Conservation (phyloP, 1,140 invertebrate genomes). For the Drosophila chauvacae region DNA sequence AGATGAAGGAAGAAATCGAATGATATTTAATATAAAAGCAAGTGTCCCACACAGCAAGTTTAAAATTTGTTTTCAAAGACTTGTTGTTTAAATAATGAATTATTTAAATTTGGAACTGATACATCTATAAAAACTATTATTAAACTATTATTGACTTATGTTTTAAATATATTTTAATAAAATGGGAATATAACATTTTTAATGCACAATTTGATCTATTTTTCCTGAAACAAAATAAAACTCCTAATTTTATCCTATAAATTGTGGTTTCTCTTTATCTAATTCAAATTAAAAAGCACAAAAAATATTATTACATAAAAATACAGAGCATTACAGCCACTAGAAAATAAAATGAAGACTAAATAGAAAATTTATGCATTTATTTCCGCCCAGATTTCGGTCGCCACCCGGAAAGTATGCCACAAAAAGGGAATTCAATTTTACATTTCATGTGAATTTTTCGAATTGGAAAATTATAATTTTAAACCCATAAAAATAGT, state of each 20-base stretch:
- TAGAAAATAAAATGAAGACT: neutral
- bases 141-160: neutral
- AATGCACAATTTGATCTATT: accelerated
- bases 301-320: neutral
- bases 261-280: neutral
- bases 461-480: neutral
- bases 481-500: slow-evolving; percentile 13
- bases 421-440: neutral
- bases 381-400: neutral
- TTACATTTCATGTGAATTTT: slow-evolving; percentile 9
- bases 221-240: accelerated
- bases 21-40: too few species aligned
- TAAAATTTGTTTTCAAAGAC: neutral
- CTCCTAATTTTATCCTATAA: too few species aligned
- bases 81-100: neutral
- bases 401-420: slow-evolving; percentile 34
- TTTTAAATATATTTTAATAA: neutral
- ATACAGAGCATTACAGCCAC: neutral
- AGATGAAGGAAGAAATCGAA: too few species aligned
- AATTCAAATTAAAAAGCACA: neutral
- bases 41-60: too few species aligned
- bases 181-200: too few species aligned
- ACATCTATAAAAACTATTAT: neutral
- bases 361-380: neutral
- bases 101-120: neutral